A percentile compares a stretch with the other conserved stretches of the same genome.
phyloP scores from a whole-genome alignment of 2,888 invertebrate genomes.

The Ormyrus pomaceus region DNA sequence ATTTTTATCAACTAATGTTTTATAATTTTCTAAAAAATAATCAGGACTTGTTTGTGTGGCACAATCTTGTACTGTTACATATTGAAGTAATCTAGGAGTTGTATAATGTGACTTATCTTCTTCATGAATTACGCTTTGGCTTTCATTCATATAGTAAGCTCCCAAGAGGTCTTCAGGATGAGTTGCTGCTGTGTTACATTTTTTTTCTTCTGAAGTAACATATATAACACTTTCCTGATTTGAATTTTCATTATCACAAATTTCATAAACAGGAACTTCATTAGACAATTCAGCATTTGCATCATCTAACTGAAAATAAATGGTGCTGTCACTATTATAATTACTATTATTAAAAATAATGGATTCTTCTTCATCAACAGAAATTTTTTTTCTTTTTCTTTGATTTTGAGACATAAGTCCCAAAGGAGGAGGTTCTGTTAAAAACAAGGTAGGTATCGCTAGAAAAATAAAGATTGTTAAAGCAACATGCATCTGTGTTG shows the following conservation, averaged over 20 bases:
- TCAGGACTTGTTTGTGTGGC: slow-evolving; percentile 46
- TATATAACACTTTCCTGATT: slow-evolving; percentile 3
- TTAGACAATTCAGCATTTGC: slow-evolving; percentile 5
- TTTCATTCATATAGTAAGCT: neutral
- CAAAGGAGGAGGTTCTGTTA: slow-evolving; percentile 42
- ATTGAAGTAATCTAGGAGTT: neutral
- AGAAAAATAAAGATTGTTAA: slow-evolving; percentile 12
- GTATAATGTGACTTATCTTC: neutral
- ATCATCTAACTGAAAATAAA: slow-evolving; percentile 23
- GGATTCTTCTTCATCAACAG: neutral
- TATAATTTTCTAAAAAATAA: slow-evolving; percentile 49
- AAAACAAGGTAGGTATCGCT: slow-evolving; percentile 52
- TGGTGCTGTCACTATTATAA: slow-evolving; percentile 17
- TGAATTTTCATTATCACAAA: neutral
- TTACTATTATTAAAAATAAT: slow-evolving; percentile 15
- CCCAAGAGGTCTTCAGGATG: neutral
- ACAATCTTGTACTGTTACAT: slow-evolving; percentile 12
- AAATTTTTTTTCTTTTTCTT: slow-evolving; percentile 30
- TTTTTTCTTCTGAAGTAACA: slow-evolving; percentile 2
- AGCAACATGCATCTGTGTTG: no score
- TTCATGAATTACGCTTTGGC: neutral
- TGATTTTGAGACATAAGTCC: neutral
- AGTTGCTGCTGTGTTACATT: neutral
- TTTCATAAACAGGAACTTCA: slow-evolving; percentile 10
- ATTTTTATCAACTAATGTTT: slow-evolving; percentile 38